A percentile compares a stretch with the other conserved stretches of the same genome.
Evolutionary conservation across 2,888 invertebrate genomes (phyloP).

Genomic region (Tetramorium bicarinatum): DNA sequence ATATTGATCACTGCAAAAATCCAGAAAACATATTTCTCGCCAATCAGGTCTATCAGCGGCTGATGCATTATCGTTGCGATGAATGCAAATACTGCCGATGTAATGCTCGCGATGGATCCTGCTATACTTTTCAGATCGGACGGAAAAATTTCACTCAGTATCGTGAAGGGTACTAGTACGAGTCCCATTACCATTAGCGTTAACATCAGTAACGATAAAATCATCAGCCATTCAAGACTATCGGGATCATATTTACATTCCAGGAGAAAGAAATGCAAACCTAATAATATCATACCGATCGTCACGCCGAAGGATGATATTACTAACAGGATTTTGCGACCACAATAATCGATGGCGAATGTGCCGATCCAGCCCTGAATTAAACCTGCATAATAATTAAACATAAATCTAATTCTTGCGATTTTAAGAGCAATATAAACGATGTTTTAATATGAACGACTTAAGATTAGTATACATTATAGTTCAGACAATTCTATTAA

Average conservation of each 20-base stretch:
- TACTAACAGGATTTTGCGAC: slow-evolving; percentile 79
- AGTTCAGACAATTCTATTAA: too few species aligned
- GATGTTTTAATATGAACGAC: too few species aligned
- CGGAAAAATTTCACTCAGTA: too few species aligned
- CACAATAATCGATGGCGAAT: slow-evolving; percentile 65
- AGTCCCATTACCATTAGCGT: too few species aligned
- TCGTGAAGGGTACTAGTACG: too few species aligned
- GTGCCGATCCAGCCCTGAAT: slow-evolving; percentile 55
- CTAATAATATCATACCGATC: slow-evolving; percentile 69
- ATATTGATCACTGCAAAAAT: slow-evolving; percentile 71
- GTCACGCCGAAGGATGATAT: slow-evolving; percentile 73
- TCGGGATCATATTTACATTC: too few species aligned
- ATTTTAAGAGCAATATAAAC: neutral
- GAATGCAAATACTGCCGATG: slow-evolving; percentile 77
- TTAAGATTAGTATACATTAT: too few species aligned
- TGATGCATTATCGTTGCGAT: slow-evolving; percentile 77
- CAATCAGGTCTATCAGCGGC: slow-evolving; percentile 72
- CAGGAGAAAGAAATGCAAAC: slow-evolving; percentile 70
- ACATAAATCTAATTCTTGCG: neutral
- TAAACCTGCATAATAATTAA: slow-evolving; percentile 60
- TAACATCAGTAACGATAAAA: too few species aligned
- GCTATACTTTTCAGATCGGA: too few species aligned
- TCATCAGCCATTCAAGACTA: too few species aligned
- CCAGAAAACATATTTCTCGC: slow-evolving; percentile 77
- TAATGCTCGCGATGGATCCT: slow-evolving; percentile 60